phyloP scores from a whole-genome alignment of 2,888 invertebrate genomes.

The Chloroclystis v-ata region DNA sequence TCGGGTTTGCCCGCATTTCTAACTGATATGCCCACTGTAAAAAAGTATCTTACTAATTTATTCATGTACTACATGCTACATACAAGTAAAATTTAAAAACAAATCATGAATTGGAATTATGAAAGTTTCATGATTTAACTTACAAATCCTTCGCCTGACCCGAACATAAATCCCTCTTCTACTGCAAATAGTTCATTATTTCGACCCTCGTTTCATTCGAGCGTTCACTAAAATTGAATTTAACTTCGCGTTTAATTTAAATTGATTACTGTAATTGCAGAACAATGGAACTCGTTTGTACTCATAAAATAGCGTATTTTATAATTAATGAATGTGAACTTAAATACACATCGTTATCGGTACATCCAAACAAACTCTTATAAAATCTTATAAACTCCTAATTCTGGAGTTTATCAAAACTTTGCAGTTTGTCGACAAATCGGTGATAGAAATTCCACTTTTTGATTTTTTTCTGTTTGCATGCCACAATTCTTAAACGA shows the following conservation, averaged over 20 bases:
- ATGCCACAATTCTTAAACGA: too few species aligned
- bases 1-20: too few species aligned
- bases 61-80: too few species aligned
- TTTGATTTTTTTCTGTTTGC: constrained; percentile 43
- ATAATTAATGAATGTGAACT: constrained; percentile 32
- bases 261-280: constrained; percentile 48
- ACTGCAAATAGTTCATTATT: constrained; percentile 19
- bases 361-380: constrained; percentile 29
- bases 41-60: too few species aligned
- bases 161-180: constrained; percentile 3
- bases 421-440: constrained; percentile 49
- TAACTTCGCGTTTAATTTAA: constrained; percentile 42
- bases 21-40: too few species aligned
- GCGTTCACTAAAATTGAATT: constrained; percentile 37
- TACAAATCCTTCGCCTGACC: not conserved
- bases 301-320: constrained; percentile 38
- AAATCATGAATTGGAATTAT: too few species aligned
- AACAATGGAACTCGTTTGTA: constrained; percentile 51
- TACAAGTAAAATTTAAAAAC: too few species aligned
- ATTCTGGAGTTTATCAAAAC: constrained; percentile 53
- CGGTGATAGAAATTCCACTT: constrained; percentile 43
- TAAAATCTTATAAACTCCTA: constrained; percentile 48
- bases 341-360: constrained; percentile 1
- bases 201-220: constrained; percentile 13
- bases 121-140: too few species aligned